Percentiles rank a stretch among this genome's conserved stretches.
phyloP scores from a whole-genome alignment of 2,113 vertebrate species.

The Leucoraja erinaceus region DNA sequence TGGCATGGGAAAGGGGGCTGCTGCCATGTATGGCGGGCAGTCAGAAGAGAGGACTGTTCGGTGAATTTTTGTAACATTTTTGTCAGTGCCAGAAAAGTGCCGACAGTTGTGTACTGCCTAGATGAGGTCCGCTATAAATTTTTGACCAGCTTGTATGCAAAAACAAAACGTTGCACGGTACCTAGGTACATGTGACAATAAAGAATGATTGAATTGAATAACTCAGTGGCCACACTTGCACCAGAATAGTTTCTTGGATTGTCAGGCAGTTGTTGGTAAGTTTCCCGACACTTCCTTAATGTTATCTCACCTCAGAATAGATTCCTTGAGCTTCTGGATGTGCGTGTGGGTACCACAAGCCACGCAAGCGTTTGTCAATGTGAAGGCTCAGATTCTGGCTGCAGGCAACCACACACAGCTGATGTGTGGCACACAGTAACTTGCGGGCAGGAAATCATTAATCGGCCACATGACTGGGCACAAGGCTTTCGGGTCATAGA shows the following conservation, averaged over 20 bases:
- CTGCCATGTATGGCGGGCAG: no score
- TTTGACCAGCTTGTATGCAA: no score
- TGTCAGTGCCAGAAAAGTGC: no score
- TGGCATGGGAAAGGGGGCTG: no score
- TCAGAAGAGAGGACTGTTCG: no score
- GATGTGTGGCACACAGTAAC: not conserved
- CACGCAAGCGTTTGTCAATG: not conserved
- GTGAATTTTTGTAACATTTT: no score
- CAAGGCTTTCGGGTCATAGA: not conserved
- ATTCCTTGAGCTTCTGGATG: not conserved
- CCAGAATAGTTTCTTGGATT: not conserved
- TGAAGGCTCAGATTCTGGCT: not conserved
- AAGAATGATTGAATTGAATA: not conserved
- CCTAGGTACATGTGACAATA: no score
- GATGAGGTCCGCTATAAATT: no score
- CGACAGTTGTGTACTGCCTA: no score
- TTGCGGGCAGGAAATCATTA: not conserved
- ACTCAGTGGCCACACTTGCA: not conserved
- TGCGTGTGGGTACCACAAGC: not conserved
- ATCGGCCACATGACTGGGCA: not conserved
- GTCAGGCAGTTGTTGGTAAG: not conserved
- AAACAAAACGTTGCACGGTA: no score
- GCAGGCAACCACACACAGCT: not conserved
- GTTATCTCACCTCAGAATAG: conserved; percentile 21
- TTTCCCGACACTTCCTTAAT: not conserved